Conservation (phyloP, 2,113 vertebrate genomes). For the human (Homo sapiens) region GRCh38 chr15:44025501-44026000, state of each 20-base stretch:
- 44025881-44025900: not conserved
- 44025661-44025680: not conserved
- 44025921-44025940: not conserved
- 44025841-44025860: not conserved
- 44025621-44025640: not conserved
- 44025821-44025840: constrained; percentile 13
- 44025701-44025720: not conserved
- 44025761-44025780: not conserved
- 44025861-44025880: not conserved
- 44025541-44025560: not conserved
- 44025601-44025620: constrained; percentile 5
- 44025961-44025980: too few species aligned
- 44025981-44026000: too few species aligned
- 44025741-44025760: not conserved
- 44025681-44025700: not conserved
- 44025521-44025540: not conserved
- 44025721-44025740: not conserved
- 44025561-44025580: not conserved
- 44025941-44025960: not conserved
- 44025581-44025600: not conserved
- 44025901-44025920: not conserved
- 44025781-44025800: not conserved
- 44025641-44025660: constrained; percentile 23
- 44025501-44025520: not conserved
- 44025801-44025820: not conserved